Base-by-base conservation (phyloP, 2,113 vertebrate species). In the Bufo bufo region DNA sequence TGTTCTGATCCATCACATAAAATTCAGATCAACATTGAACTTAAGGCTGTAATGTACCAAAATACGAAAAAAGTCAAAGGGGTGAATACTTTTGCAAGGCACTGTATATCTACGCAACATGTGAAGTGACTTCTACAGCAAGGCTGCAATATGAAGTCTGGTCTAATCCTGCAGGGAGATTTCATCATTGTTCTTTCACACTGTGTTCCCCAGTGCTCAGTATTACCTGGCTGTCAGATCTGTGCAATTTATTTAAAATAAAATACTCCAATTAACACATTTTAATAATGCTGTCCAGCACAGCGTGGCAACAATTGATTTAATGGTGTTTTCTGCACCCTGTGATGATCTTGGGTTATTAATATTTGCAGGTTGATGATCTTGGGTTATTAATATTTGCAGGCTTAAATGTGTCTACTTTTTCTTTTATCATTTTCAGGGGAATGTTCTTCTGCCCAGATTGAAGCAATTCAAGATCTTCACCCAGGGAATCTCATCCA, bases 371-470 rank as follows among this genome's bases (percentile, higher is more conserved):
- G 33, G 9, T 52, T 52, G 52, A 52, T 52, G 52, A 9, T 52
- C 52, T 52, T 72, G 23, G 69, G 6, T 74, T 47, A 45, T 47
- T 74, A 45, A 6, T 72, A 72, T 45, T 45, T 43, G 69, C 4
- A 47, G 43, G 7, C 47, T 47, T 47, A 74, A 45, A 45, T 54
- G 45, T 49, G 4, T 58, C 58, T 16, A 43, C 6, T 17, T 10
- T 72, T 14, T 50, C 52, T 52, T 23, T 75, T 8, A 0, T 0
- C 69, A 77, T 69, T 84, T 83, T n/a, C 82, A 99, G 98, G 97
- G 33, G 93, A 94, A 45, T 99, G 98, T 85, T 96, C 94, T 0
- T 85, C 95, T 1, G 82, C 92, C 58, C 98, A 99, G 91, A 90
- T 90, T 19, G 95, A 95, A 52, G 94, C 92, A 45, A 93, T 99